Percentiles rank a stretch among this genome's conserved stretches.
Evolutionary conservation across 2,888 invertebrate species (phyloP).

Genomic region (Cephalotes varians): DNA sequence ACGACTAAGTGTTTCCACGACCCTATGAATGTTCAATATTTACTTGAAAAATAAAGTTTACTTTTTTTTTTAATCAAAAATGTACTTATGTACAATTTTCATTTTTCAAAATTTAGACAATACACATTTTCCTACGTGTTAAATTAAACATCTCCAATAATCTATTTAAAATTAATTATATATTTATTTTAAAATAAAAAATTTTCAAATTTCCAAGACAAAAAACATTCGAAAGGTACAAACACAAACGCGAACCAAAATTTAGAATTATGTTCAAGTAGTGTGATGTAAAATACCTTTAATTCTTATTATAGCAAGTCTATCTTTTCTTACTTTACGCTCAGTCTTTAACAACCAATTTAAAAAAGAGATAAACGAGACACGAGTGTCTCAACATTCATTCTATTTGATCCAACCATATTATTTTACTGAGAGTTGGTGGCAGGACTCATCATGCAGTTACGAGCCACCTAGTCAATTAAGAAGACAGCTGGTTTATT

Average conservation of each 20-base stretch:
- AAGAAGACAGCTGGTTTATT: constrained; percentile 85
- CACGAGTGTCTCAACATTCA: constrained; percentile 68
- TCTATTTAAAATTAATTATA: background rate
- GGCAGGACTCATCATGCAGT: constrained; percentile 74
- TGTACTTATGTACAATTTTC: background rate
- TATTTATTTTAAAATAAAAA: background rate
- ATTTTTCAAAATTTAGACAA: background rate
- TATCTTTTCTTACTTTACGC: background rate
- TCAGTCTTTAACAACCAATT: constrained; percentile 51
- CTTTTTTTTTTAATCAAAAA: background rate
- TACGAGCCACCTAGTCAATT: constrained; percentile 84
- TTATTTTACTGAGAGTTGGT: constrained; percentile 66
- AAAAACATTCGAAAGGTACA: background rate
- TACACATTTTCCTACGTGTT: background rate
- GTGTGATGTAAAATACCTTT: background rate
- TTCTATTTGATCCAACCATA: constrained; percentile 60
- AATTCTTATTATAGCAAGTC: background rate
- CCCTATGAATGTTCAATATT: background rate
- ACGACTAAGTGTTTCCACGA: background rate
- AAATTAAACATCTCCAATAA: background rate
- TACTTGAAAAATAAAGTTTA: background rate
- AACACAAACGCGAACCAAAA: background rate
- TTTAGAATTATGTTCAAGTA: background rate
- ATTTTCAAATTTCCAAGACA: background rate
- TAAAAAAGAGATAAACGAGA: constrained; percentile 44